These are phyloP conservation scores for Catostomus latipinnis DNA, from an alignment of 2,797 vertebrate genomes.

Conservation along the genomic window DNA sequence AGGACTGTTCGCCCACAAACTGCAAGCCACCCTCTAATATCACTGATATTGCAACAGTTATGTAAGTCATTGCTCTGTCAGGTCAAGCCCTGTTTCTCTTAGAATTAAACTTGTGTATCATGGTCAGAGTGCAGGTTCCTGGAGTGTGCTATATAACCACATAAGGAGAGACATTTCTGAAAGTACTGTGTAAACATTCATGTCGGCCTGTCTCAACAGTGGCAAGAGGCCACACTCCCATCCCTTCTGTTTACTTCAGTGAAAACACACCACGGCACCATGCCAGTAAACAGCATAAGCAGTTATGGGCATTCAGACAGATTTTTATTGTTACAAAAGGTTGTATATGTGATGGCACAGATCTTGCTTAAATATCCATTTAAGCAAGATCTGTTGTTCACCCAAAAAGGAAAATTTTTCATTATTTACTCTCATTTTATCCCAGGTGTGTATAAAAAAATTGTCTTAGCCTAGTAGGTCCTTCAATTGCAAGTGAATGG, in stretches of 20 bases:
- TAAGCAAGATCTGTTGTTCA: no score
- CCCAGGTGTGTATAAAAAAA: no score
- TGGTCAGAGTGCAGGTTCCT: no score
- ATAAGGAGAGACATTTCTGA: constrained; percentile 78
- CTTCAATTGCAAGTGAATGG: no score
- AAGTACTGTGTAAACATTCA: constrained; percentile 76
- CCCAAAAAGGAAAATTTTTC: no score
- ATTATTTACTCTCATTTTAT: no score
- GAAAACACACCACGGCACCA: constrained; percentile 7
- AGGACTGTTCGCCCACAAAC: not conserved
- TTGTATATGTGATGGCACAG: not conserved
- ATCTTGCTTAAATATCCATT: not conserved
- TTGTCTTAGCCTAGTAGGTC: no score
- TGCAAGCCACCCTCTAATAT: not conserved
- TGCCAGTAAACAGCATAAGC: constrained; percentile 6
- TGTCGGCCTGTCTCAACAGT: constrained; percentile 64
- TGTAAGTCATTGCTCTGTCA: constrained; percentile 1
- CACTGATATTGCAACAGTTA: not conserved
- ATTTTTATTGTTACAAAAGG: not conserved
- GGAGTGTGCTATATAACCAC: constrained; percentile 75
- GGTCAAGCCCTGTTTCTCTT: not conserved
- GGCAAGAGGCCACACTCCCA: constrained; percentile 18
- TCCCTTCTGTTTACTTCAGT: constrained; percentile 31
- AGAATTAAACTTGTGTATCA: no score
- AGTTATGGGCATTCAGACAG: not conserved